These are phyloP conservation scores for Lutjanus erythropterus DNA, from an alignment of 2,113 vertebrate genomes.

Conservation along the genomic window DNA sequence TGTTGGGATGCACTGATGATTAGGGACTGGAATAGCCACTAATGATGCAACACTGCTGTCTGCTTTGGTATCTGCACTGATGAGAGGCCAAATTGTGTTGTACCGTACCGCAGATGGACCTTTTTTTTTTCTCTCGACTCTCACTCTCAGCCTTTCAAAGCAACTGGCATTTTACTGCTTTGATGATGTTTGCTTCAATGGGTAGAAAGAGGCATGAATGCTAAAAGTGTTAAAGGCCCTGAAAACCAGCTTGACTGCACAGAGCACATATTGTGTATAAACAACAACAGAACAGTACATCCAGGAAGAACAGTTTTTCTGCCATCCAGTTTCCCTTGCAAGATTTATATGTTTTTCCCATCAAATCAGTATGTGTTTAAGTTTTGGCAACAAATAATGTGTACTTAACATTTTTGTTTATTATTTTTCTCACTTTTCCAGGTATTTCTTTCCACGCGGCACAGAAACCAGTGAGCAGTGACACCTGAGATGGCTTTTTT, in stretches of 20 bases:
- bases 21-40: conserved; percentile 48
- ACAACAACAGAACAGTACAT: neutral
- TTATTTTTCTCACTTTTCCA: neutral
- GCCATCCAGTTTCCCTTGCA: neutral
- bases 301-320: neutral
- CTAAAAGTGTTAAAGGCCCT: neutral
- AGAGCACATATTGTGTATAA: neutral
- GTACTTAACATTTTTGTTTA: neutral
- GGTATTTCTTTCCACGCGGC: neutral
- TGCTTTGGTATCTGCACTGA: conserved; percentile 51
- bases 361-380: neutral
- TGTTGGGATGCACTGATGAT: conserved; percentile 54
- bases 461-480: neutral
- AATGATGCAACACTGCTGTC: conserved; percentile 62
- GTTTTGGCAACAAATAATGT: neutral
- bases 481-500: neutral
- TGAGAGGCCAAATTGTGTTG: conserved; percentile 45
- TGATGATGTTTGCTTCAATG: conserved; percentile 13
- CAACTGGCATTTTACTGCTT: conserved; percentile 27
- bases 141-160: conserved; percentile 33
- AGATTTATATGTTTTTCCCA: neutral
- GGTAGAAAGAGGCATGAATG: neutral
- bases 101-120: conserved; percentile 39
- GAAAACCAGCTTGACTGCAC: neutral
- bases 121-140: neutral